phyloP scores from a whole-genome alignment of 2,888 invertebrate genomes.

The Nudaria mundana region DNA sequence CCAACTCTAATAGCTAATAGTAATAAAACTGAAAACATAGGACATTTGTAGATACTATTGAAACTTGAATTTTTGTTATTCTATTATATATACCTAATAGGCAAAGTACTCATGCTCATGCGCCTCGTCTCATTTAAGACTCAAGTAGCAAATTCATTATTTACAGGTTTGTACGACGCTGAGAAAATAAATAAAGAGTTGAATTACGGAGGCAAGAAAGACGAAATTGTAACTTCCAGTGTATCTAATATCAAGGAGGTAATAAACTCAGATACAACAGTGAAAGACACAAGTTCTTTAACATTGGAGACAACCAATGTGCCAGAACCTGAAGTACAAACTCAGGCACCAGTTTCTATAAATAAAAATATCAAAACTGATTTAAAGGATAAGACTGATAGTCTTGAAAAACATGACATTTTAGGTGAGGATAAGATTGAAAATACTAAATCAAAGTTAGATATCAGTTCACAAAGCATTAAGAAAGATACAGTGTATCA shows the following conservation, averaged over 20 bases:
- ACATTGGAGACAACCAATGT: not conserved
- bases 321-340: not conserved
- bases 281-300: not conserved
- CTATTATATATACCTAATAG: no score
- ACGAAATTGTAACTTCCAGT: constrained; percentile 37
- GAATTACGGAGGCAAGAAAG: constrained; percentile 53
- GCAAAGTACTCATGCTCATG: no score
- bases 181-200: no score
- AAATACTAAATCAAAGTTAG: constrained; percentile 9
- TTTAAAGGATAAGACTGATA: not conserved
- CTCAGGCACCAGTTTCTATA: constrained; percentile 4
- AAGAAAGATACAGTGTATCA: not conserved
- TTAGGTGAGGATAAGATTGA: constrained; percentile 1
- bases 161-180: no score
- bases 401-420: constrained; percentile 1
- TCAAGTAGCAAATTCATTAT: no score
- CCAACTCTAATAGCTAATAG: no score
- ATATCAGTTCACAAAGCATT: not conserved
- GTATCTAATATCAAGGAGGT: constrained; percentile 48
- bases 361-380: constrained; percentile 2
- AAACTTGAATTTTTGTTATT: no score
- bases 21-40: no score
- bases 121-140: no score
- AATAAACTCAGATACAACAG: constrained; percentile 24
- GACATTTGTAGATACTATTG: no score